Evolutionary conservation across 2,888 invertebrate genomes (phyloP), one percentile per base, ranked within the genome.

Genomic region (Pachycephus smyrnensis): DNA sequence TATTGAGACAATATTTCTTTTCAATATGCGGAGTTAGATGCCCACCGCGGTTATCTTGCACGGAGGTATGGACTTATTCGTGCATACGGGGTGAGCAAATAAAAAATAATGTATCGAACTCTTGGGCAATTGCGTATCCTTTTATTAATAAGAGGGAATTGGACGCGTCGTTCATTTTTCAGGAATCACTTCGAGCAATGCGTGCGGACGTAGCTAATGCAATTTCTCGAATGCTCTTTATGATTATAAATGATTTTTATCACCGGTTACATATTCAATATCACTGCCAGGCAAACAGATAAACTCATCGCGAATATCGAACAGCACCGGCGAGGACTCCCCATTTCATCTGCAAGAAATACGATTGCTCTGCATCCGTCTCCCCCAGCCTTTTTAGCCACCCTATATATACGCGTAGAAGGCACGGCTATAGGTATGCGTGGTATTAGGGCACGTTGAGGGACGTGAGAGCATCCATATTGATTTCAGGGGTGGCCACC

Each of bases 401-500:
- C 55, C 55, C 55, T 55, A 9, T 55, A 55, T 55, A 55, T 55
- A 9, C 23, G 55, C 55, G 23, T 55, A 55, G 55, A 55, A 55
- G 55, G 23, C 55, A 23, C 9, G 9, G 23, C 55, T 55, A 9
- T 55, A 55, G 55, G 55, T 55, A 55, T 55, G 55, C 55, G 23
- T 55, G 55, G 55, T 55, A 55, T 55, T 55, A 55, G 55, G 55
- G 55, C 55, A 55, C 55, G 55, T 55, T 55, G 55, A 55, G 55
- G 71, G 55, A 75, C 74, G 74, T 76, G 69, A 69, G 75, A 68
- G 75, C 80, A 82, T 82, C 77, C 79, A 82, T 82, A 82, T 82
- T 82, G 82, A 82, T 82, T 80, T 80, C 75, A 75, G 36, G 78
- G 82, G 76, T 73, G 81, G 71, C 78, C 69, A 80, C 71, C 33